These are phyloP conservation scores for Turdus rufiventris DNA, from an alignment of 2,113 vertebrate species.

Conservation along the genomic window DNA sequence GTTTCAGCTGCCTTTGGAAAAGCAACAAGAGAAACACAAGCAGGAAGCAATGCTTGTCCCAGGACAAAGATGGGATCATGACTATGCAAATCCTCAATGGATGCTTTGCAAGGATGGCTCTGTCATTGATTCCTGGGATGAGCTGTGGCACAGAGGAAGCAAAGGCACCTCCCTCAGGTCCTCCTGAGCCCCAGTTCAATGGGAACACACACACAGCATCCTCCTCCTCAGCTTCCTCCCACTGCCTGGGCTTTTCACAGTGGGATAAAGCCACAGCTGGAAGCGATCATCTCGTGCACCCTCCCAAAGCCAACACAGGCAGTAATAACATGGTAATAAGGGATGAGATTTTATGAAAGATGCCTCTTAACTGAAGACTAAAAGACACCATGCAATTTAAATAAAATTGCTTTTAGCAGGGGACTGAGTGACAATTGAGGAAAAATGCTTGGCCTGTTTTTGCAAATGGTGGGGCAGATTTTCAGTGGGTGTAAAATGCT, in stretches of 20 bases:
- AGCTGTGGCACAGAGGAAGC: neutral
- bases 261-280: constrained; percentile 31
- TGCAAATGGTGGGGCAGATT: neutral
- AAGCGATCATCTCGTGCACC: constrained; percentile 13
- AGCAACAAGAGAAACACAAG: neutral
- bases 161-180: neutral
- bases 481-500: neutral
- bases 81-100: neutral
- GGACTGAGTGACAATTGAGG: neutral
- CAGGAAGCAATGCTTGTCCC: neutral
- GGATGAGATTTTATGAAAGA: constrained; percentile 26
- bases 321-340: constrained; percentile 37
- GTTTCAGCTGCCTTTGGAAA: constrained; percentile 24
- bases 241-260: neutral
- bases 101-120: neutral
- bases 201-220: neutral
- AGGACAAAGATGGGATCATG: neutral
- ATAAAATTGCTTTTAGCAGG: constrained; percentile 32
- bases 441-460: neutral
- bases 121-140: neutral
- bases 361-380: constrained; percentile 41
- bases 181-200: neutral
- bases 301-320: neutral
- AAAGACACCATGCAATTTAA: constrained; percentile 44
- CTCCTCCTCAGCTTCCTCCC: neutral